A percentile compares a stretch with the other conserved stretches of the same genome.
Evolutionary conservation across 2,888 invertebrate species (phyloP).

Genomic region (Lymantria dispar): DNA sequence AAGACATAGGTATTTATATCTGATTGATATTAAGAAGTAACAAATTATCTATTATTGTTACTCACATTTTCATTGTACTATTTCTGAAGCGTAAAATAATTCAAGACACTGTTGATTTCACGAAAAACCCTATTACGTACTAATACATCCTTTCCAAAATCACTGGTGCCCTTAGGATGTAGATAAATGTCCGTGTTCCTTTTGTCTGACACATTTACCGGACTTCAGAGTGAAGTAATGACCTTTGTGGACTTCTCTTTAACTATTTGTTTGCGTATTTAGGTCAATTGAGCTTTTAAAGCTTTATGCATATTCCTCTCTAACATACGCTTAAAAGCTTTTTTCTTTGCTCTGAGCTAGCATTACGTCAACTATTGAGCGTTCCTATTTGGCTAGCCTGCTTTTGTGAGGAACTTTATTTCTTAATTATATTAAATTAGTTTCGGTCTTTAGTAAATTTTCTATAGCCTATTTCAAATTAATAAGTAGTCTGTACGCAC

Average conservation of each 20-base stretch:
- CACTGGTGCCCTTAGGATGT: slow-evolving; percentile 75
- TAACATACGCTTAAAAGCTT: slow-evolving; percentile 67
- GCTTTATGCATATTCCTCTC: slow-evolving; percentile 68
- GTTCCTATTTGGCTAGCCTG: no score
- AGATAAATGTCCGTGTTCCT: slow-evolving; percentile 73
- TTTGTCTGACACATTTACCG: slow-evolving; percentile 71
- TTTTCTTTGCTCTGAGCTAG: slow-evolving; percentile 49
- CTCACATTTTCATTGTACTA: background rate
- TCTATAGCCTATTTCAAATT: no score
- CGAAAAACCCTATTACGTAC: slow-evolving; percentile 60
- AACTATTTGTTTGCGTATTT: slow-evolving; percentile 78
- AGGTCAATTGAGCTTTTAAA: slow-evolving; percentile 75
- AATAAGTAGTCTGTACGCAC: no score
- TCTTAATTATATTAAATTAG: no score
- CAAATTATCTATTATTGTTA: no score
- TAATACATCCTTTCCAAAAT: slow-evolving; percentile 69
- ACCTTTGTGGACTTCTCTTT: slow-evolving; percentile 67
- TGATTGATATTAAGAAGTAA: no score
- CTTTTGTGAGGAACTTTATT: no score
- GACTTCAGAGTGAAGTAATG: slow-evolving; percentile 73
- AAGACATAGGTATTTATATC: no score
- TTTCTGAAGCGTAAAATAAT: slow-evolving; percentile 44
- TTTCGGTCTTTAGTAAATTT: no score
- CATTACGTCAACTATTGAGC: background rate
- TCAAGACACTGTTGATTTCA: slow-evolving; percentile 64